A percentile compares a stretch with the other conserved stretches of the same genome.
phyloP scores from a whole-genome alignment of 1,140 invertebrate species.

The Ostrea denselamellosa region DNA sequence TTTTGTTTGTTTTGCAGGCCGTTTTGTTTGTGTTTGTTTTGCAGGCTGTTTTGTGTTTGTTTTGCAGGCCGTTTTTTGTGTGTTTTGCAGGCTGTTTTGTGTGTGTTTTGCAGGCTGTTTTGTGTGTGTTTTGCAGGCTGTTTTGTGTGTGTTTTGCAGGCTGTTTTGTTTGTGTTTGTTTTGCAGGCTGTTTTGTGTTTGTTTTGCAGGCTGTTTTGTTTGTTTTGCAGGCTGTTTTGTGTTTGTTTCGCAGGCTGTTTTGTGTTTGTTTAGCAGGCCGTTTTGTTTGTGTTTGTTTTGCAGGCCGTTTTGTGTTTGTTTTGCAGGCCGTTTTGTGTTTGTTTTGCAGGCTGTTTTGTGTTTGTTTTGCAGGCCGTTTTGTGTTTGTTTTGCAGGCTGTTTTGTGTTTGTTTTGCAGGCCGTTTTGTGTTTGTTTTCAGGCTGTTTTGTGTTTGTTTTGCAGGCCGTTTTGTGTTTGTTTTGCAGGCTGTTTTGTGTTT shows the following conservation, averaged over 20 bases:
- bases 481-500: too few species aligned
- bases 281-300: conserved; percentile 67
- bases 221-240: too few species aligned
- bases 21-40: not conserved
- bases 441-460: not conserved
- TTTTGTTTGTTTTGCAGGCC: conserved; percentile 64
- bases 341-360: too few species aligned
- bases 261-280: conserved; percentile 62
- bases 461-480: too few species aligned
- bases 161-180: not conserved
- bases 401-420: conserved; percentile 63
- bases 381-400: not conserved
- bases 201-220: too few species aligned
- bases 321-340: too few species aligned
- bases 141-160: conserved; percentile 67
- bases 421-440: conserved; percentile 55
- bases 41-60: too few species aligned
- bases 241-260: not conserved
- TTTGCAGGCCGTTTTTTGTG: too few species aligned
- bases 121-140: conserved; percentile 62
- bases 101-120: not conserved
- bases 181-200: too few species aligned
- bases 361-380: too few species aligned
- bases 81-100: too few species aligned
- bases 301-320: not conserved